Conservation (phyloP, 2,797 vertebrate genomes). For the Rhinophrynus dorsalis region DNA sequence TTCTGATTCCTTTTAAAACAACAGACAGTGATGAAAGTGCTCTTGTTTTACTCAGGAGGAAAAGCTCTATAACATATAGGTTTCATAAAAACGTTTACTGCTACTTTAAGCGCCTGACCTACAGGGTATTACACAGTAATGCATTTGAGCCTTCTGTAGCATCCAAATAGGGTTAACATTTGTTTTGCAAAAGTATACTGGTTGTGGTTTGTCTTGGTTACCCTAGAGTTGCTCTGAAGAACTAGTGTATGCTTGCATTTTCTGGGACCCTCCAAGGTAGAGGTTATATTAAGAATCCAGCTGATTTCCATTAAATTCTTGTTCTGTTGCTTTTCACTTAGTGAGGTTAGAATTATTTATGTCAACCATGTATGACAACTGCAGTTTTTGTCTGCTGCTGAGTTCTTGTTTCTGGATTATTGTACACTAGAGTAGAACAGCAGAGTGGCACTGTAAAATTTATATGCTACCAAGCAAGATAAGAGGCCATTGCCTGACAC, state of each 20-base stretch:
- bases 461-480: not conserved
- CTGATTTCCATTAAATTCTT: not conserved
- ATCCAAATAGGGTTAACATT: not conserved
- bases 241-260: not conserved
- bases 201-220: not conserved
- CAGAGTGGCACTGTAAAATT: not conserved
- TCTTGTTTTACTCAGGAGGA: no score
- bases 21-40: no score
- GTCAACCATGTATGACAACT: slow-evolving; percentile 1
- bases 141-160: no score
- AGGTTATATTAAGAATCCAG: not conserved
- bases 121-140: no score
- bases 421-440: not conserved
- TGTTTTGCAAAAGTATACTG: not conserved
- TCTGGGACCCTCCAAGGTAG: not conserved
- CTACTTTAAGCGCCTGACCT: no score
- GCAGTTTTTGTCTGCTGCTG: not conserved
- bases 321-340: slow-evolving; percentile 1
- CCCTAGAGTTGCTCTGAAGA: not conserved
- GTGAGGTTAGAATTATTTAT: not conserved
- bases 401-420: not conserved
- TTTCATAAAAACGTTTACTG: no score
- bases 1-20: no score
- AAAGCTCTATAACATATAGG: no score
- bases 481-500: no score